Evolutionary conservation across 2,888 invertebrate species (phyloP).

Genomic region (Drosophila borborema): DNA sequence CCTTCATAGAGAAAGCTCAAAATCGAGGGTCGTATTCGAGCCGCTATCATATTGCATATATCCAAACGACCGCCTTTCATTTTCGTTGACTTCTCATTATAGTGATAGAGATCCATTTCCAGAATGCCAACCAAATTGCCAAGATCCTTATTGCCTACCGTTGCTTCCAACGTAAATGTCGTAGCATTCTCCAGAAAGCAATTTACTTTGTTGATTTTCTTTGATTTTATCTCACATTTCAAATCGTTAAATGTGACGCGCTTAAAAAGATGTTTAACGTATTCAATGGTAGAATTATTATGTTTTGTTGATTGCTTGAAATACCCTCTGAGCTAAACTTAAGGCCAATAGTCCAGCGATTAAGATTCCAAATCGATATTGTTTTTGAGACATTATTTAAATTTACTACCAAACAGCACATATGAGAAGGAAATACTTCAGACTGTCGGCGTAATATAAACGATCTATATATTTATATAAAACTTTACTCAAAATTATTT

Average conservation of each 20-base stretch:
- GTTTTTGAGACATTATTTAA: neutral
- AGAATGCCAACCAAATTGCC: neutral
- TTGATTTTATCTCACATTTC: neutral
- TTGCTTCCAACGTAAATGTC: neutral
- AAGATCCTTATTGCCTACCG: neutral
- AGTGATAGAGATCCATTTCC: neutral
- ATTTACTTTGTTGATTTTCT: neutral
- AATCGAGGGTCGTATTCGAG: neutral
- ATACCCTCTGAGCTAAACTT: conserved; percentile 1
- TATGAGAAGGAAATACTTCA: no score
- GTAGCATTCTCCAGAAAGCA: neutral
- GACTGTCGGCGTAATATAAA: neutral
- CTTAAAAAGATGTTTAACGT: neutral
- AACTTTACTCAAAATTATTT: neutral
- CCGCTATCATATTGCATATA: neutral
- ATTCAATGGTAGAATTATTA: no score
- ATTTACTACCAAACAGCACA: neutral
- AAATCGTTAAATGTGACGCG: neutral
- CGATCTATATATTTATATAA: conserved; percentile 1
- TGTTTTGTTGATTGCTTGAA: neutral
- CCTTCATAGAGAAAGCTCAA: neutral
- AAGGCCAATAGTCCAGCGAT: neutral
- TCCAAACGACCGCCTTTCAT: neutral
- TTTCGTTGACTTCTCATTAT: neutral
- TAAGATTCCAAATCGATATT: neutral